A percentile compares a stretch with the other conserved stretches of the same genome.
These are phyloP conservation scores for Tachina lurida DNA, from an alignment of 2,888 invertebrate species.

Conservation along the genomic window DNA sequence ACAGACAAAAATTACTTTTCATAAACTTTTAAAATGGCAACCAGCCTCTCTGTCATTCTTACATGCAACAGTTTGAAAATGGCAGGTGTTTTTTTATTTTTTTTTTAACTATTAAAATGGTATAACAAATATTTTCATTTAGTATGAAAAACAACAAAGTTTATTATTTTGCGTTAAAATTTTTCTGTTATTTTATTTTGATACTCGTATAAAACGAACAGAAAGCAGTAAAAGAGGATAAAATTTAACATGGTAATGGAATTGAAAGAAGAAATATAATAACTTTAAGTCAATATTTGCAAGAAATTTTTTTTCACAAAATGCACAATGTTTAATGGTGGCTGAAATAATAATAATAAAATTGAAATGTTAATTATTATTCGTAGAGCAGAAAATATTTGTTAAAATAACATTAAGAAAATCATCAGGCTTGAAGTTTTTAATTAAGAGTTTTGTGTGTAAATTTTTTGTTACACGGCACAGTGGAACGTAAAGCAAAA, in stretches of 20 bases:
- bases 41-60: background rate
- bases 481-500: no score
- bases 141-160: slow-evolving; percentile 53
- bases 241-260: slow-evolving; percentile 20
- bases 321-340: slow-evolving; percentile 46
- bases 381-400: slow-evolving; percentile 7
- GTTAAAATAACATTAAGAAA: background rate
- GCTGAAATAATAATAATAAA: slow-evolving; percentile 65
- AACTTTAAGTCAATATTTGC: slow-evolving; percentile 69
- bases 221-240: background rate
- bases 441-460: background rate
- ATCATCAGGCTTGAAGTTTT: background rate
- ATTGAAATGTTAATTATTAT: slow-evolving; percentile 61
- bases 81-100: slow-evolving; percentile 20
- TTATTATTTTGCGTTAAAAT: slow-evolving; percentile 44
- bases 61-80: slow-evolving; percentile 3
- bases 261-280: slow-evolving; percentile 43
- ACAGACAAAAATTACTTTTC: slow-evolving; percentile 78
- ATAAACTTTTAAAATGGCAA: slow-evolving; percentile 71
- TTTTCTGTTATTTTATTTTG: slow-evolving; percentile 4
- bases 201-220: background rate
- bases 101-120: background rate
- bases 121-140: slow-evolving; percentile 48
- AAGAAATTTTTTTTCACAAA: slow-evolving; percentile 56
- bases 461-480: no score